phyloP scores from a whole-genome alignment of 1,140 invertebrate genomes.

The Coelopa frigida region DNA sequence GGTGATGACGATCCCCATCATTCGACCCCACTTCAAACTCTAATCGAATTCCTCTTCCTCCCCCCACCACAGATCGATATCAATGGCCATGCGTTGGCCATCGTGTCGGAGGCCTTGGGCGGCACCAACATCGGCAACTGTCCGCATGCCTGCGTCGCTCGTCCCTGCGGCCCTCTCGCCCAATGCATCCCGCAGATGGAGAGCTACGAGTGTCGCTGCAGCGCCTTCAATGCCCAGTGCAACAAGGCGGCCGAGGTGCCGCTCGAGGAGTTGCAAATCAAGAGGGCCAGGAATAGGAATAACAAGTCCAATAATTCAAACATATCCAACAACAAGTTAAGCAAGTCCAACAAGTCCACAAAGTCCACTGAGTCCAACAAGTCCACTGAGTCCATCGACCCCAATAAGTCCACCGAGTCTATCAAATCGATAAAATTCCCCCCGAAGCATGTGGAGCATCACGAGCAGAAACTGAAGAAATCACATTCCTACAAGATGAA shows the following conservation, averaged over 20 bases:
- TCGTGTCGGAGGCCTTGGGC: slow-evolving; percentile 78
- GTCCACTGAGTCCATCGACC: too few relatives aligned
- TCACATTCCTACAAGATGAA: neutral
- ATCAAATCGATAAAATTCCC: too few relatives aligned
- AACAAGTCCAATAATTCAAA: too few relatives aligned
- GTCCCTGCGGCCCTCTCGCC: slow-evolving; percentile 71
- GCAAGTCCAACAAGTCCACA: too few relatives aligned
- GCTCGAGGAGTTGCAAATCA: slow-evolving; percentile 24
- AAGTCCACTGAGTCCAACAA: too few relatives aligned
- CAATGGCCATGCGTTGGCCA: slow-evolving; percentile 68
- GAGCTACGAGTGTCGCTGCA: slow-evolving; percentile 74
- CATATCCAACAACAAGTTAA: too few relatives aligned
- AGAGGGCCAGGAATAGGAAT: slow-evolving; percentile 8
- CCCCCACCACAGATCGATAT: slow-evolving; percentile 59
- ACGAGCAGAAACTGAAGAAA: neutral
- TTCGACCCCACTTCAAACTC: neutral
- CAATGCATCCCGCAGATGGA: slow-evolving; percentile 71
- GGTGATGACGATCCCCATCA: slow-evolving; percentile 46
- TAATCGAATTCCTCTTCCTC: neutral
- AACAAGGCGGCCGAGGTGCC: slow-evolving; percentile 43
- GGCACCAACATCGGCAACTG: slow-evolving; percentile 90
- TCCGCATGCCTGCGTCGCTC: slow-evolving; percentile 74
- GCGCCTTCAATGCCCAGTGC: slow-evolving; percentile 47
- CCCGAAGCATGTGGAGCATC: too few relatives aligned
- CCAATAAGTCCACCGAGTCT: too few relatives aligned